Evolutionary conservation across 2,113 vertebrate species (phyloP).

Genomic region (Mormyrus lacerda): DNA sequence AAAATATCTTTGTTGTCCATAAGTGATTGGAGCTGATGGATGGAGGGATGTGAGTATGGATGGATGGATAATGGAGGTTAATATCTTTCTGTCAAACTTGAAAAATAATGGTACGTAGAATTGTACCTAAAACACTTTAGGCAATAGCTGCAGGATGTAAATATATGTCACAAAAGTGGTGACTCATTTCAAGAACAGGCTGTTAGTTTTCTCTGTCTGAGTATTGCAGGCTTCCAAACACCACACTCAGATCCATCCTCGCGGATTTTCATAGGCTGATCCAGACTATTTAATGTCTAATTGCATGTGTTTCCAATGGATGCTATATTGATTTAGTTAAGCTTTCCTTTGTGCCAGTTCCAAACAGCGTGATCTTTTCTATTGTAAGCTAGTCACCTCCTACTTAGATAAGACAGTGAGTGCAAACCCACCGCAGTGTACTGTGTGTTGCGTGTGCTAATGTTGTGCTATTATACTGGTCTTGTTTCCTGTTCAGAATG

Average conservation of each 20-base stretch:
- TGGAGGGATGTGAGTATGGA: not conserved
- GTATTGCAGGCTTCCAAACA: not conserved
- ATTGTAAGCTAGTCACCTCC: not conserved
- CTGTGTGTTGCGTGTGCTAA: not conserved
- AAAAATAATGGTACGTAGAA: not conserved
- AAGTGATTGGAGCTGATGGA: not conserved
- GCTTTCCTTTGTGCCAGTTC: not conserved
- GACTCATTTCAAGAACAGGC: not conserved
- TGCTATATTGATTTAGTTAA: not conserved
- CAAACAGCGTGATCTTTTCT: not conserved
- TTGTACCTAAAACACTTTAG: not conserved
- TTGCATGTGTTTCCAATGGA: not conserved
- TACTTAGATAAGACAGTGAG: not conserved
- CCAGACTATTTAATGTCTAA: not conserved
- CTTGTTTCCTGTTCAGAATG: not conserved
- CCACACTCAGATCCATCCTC: not conserved
- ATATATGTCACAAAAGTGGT: not conserved
- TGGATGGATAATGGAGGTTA: not conserved
- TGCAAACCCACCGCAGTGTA: not conserved
- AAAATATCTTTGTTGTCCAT: not conserved
- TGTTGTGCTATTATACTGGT: not conserved
- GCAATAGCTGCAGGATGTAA: not conserved
- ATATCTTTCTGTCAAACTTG: not conserved
- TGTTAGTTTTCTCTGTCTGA: not conserved
- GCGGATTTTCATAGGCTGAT: not conserved